Percentiles rank a stretch among this genome's conserved stretches.
phyloP scores from a whole-genome alignment of 2,888 invertebrate species.

The Loripinus fragilis region DNA sequence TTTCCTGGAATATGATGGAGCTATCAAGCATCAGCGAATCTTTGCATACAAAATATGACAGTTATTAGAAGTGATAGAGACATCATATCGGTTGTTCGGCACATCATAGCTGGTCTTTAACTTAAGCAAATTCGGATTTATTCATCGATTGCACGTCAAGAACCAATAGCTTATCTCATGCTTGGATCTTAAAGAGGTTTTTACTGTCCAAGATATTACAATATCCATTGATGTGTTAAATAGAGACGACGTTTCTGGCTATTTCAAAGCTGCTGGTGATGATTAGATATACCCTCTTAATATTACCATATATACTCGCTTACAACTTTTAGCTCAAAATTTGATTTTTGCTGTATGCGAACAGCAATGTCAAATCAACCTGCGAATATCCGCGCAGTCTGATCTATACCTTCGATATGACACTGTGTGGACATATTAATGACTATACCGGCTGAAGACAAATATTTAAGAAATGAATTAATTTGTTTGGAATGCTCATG shows the following conservation, averaged over 20 bases:
- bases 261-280: conserved; percentile 11
- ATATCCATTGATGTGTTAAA: conserved; percentile 1
- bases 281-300: neutral
- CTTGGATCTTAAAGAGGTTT: neutral
- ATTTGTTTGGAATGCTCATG: too few relatives aligned
- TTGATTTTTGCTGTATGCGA: too few relatives aligned
- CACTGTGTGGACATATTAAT: too few relatives aligned
- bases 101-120: conserved; percentile 9
- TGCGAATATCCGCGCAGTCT: too few relatives aligned
- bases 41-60: conserved; percentile 8
- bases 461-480: too few relatives aligned
- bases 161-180: neutral
- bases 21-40: neutral
- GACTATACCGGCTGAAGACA: too few relatives aligned
- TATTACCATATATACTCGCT: neutral
- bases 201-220: conserved; percentile 7
- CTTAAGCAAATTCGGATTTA: conserved; percentile 9
- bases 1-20: neutral
- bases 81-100: conserved; percentile 1
- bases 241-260: neutral
- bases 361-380: too few relatives aligned
- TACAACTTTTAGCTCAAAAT: too few relatives aligned
- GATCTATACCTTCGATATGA: too few relatives aligned
- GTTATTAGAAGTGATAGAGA: conserved; percentile 5
- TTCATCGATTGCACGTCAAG: neutral